Percentiles rank a stretch among this genome's conserved stretches.
phyloP scores from a whole-genome alignment of 2,113 vertebrate genomes.

The Eublepharis macularius region DNA sequence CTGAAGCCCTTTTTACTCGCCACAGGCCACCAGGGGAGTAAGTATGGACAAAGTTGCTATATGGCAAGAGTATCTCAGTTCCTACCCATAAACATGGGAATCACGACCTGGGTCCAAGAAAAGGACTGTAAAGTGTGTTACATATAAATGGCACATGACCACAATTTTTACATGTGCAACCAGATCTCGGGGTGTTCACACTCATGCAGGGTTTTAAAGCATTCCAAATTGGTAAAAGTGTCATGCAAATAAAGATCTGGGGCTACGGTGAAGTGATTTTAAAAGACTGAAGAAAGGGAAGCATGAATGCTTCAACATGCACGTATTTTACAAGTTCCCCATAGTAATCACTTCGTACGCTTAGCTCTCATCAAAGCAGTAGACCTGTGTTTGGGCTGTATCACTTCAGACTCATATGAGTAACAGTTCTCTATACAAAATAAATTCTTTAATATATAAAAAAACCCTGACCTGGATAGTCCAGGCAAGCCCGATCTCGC shows the following conservation, averaged over 20 bases:
- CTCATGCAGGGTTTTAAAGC: background rate
- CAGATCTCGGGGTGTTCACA: background rate
- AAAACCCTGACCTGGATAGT: too few species aligned
- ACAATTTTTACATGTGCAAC: background rate
- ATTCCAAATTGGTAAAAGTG: background rate
- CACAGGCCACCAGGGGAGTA: background rate
- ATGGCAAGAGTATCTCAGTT: background rate
- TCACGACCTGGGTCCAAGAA: background rate
- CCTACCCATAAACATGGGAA: background rate
- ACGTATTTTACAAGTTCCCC: slow-evolving; percentile 5
- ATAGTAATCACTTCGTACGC: background rate
- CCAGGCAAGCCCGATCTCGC: too few species aligned
- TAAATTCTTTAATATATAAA: too few species aligned
- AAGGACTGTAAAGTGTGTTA: background rate
- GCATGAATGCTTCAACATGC: background rate
- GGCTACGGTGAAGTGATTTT: background rate
- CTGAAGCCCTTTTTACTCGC: background rate
- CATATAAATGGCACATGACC: background rate
- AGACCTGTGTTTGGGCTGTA: background rate
- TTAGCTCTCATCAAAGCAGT: background rate
- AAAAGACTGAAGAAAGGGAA: background rate
- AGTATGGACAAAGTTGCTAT: background rate
- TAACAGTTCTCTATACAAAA: too few species aligned
- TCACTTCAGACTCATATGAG: background rate
- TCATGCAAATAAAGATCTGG: background rate